phyloP scores from a whole-genome alignment of 2,113 vertebrate genomes.

The Leptocoma aspasia region DNA sequence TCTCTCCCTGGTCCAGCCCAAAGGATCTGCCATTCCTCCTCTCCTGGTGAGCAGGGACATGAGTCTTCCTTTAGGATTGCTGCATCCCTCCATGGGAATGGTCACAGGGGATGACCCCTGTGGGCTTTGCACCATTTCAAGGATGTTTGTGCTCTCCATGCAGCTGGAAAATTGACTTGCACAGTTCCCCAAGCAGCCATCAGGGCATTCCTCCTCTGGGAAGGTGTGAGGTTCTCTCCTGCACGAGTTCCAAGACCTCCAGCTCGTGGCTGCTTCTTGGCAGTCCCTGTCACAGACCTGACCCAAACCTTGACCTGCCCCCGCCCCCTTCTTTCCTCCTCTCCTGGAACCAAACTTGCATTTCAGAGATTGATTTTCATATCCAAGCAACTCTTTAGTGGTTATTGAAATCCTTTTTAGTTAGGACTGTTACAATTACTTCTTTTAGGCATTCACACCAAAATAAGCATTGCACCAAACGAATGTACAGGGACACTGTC shows the following conservation, averaged over 20 bases:
- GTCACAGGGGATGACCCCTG: rapidly evolving
- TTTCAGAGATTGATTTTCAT: not conserved
- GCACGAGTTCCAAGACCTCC: not conserved
- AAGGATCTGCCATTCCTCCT: not conserved
- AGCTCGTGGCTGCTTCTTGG: not conserved
- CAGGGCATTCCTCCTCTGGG: not conserved
- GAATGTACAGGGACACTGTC: not conserved
- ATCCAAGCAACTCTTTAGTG: not conserved
- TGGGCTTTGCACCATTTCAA: not conserved
- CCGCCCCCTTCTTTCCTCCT: not conserved
- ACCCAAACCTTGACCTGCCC: not conserved
- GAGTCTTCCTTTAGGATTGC: not conserved
- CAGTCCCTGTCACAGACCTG: not conserved
- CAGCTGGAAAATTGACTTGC: not conserved
- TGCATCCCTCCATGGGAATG: rapidly evolving
- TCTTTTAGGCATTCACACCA: not conserved
- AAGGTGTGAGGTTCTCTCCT: not conserved
- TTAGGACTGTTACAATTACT: not conserved
- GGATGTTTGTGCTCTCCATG: not conserved
- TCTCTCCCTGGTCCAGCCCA: not conserved
- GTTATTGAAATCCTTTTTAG: not conserved
- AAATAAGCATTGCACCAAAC: not conserved
- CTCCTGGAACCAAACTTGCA: not conserved
- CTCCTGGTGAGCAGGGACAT: not conserved
- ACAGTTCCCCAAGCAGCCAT: not conserved